Base-by-base conservation (phyloP, 2,888 invertebrate genomes). In the Lepidocyrtoides sp. region DNA sequence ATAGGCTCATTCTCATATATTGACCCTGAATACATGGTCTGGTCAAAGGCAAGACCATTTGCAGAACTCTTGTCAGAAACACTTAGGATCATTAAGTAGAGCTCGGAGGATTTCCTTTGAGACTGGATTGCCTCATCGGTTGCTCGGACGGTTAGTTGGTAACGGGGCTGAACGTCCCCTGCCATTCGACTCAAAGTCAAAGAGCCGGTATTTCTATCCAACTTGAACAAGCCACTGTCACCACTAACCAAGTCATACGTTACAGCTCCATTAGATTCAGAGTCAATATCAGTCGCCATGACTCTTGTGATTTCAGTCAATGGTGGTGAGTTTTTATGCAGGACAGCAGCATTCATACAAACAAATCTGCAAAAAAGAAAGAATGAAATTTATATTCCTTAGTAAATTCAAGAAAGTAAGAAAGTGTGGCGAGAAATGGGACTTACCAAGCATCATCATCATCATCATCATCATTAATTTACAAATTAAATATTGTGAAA, bases 91-190 rank as follows among this genome's bases (percentile, higher is more conserved):
- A 98, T 98, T 69, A 98, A 96, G 95, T 98, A 98, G 0, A 98
- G 97, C 95, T 98, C 98, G 0, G 98, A 97, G 92, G 98, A 98
- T 95, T 97, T 97, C 91, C 98, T 96, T 95, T 98, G 98, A 94
- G 97, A 97, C 94, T 98, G 97, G 1, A 98, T 98, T 0, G 98
- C 98, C 95, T 98, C 98, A 95, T 98, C 98, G 8, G 98, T 98
- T 2, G 98, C 98, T 94, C 98, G 97, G 66, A 98, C 97, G 0
- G 97, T 97, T 60, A 98, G 96, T 94, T 97, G 97, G 96, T 98
- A 98, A 83, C 97, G 96, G 0, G 97, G 96, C 94, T 97, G 97
- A 0, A 97, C 96, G 51, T 96, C 95, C 5, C 96, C 95, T 4
- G 97, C 96, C 83, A 96, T 95, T 94, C 96, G 96, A 36, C 96